Evolutionary conservation across 2,113 vertebrate species (phyloP).

Genomic region (Apteryx owenii): DNA sequence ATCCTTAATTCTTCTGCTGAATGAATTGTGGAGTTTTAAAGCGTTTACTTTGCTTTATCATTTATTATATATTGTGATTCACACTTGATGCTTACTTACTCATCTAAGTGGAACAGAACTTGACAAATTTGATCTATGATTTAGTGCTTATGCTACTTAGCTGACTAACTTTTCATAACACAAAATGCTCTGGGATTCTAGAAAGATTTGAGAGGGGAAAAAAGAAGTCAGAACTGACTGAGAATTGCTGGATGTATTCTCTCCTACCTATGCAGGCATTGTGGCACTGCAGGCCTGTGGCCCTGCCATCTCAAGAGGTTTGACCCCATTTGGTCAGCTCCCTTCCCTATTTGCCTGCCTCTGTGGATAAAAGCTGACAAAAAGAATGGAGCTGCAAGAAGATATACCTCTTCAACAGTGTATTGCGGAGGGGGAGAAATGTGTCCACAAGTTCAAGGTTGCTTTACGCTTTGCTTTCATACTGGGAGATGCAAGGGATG

Average conservation of each 20-base stretch:
- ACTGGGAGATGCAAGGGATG: not conserved
- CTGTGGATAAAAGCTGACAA: not conserved
- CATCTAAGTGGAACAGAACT: not conserved
- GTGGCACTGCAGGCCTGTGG: not conserved
- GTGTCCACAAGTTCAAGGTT: not conserved
- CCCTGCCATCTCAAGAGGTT: not conserved
- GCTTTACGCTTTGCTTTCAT: not conserved
- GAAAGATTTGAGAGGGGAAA: not conserved
- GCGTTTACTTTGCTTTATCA: not conserved
- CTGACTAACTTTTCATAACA: not conserved
- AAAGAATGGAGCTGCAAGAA: not conserved
- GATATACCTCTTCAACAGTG: not conserved
- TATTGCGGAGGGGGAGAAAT: not conserved
- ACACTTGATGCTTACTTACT: not conserved
- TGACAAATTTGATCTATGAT: not conserved
- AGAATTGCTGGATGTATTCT: not conserved
- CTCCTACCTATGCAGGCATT: not conserved
- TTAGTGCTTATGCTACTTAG: not conserved
- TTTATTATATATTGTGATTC: not conserved
- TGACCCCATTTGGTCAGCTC: not conserved
- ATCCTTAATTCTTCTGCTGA: not conserved
- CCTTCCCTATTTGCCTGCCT: not conserved
- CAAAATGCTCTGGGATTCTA: not conserved
- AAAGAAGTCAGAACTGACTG: not conserved
- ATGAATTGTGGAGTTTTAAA: not conserved